Evolutionary conservation across 2,797 vertebrate species (phyloP).

Genomic region (Gila robusta): DNA sequence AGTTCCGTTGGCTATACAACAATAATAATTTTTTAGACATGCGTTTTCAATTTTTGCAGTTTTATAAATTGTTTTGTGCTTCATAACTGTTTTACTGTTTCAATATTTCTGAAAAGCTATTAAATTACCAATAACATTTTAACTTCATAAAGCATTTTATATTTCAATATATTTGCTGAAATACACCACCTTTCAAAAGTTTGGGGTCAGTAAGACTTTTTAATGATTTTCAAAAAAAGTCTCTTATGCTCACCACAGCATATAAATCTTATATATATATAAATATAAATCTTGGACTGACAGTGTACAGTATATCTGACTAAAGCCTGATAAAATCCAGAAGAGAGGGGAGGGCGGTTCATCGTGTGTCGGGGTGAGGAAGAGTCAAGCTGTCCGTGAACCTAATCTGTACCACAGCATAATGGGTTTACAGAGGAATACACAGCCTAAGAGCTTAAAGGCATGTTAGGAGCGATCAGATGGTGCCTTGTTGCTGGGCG

Average conservation of each 20-base stretch:
- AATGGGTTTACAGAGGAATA: constrained; percentile 81
- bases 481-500: constrained; percentile 33
- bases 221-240: neutral
- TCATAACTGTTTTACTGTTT: neutral
- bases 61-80: neutral
- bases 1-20: too few species aligned
- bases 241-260: neutral
- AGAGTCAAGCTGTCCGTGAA: constrained; percentile 63
- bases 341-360: constrained; percentile 9
- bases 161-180: neutral
- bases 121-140: neutral
- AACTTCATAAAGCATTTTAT: neutral
- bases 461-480: constrained; percentile 61
- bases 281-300: neutral
- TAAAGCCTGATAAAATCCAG: constrained; percentile 20
- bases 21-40: too few species aligned
- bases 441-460: constrained; percentile 70
- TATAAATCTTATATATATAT: too few species aligned
- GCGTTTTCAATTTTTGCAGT: too few species aligned
- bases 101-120: neutral
- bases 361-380: constrained; percentile 58
- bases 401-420: constrained; percentile 75
- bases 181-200: neutral
- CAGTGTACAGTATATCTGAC: neutral
- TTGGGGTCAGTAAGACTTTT: neutral